A percentile compares a stretch with the other conserved stretches of the same genome.
Evolutionary conservation across 1,140 invertebrate species (phyloP).

Genomic region (Megalopta genalis): DNA sequence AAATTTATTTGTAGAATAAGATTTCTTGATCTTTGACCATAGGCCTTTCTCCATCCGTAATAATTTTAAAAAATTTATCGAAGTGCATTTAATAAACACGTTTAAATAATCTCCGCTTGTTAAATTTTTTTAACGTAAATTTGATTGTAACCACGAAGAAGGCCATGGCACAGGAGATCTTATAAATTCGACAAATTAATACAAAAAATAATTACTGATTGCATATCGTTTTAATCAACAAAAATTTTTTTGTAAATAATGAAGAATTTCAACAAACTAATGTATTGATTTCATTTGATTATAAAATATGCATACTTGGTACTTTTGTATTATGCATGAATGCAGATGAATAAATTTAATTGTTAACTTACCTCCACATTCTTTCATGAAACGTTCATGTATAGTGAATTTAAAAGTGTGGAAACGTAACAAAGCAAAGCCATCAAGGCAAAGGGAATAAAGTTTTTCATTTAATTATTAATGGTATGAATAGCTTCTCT

Average conservation of each 20-base stretch:
- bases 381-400: neutral
- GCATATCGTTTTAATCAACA: neutral
- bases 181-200: neutral
- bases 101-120: neutral
- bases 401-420: neutral
- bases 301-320: constrained; percentile 1
- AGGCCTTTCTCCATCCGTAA: neutral
- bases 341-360: neutral
- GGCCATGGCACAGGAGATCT: neutral
- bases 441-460: neutral
- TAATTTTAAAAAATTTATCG: neutral
- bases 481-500: neutral
- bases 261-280: neutral
- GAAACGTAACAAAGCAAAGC: neutral
- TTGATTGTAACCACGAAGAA: neutral
- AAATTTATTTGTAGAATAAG: neutral
- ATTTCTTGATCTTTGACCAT: neutral
- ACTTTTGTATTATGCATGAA: constrained; percentile 1
- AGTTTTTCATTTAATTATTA: neutral
- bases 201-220: neutral
- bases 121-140: neutral
- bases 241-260: constrained; percentile 3
- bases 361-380: neutral
- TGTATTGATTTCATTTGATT: neutral
- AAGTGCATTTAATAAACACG: neutral